Conservation (phyloP, 2,113 vertebrate genomes). For the Ictalurus punctatus region DNA sequence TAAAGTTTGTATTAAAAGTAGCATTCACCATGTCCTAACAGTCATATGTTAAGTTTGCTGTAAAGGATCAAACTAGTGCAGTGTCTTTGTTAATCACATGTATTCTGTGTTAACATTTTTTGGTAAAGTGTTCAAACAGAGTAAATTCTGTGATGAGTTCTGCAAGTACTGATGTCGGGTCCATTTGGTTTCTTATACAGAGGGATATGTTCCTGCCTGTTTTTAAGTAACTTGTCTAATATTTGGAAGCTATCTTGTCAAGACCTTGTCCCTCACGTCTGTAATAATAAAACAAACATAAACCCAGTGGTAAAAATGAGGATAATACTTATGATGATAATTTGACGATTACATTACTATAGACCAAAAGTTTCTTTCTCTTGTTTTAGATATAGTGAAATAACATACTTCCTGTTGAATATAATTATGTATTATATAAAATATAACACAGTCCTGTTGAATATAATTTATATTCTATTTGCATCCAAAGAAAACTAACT, state of each 20-base stretch:
- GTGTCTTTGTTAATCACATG: background rate
- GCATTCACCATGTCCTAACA: conserved; percentile 67
- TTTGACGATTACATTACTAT: conserved; percentile 60
- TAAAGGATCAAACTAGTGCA: conserved; percentile 4
- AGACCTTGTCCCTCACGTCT: conserved; percentile 25
- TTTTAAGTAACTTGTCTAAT: conserved; percentile 3
- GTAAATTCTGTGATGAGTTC: conserved; percentile 13
- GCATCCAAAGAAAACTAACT: background rate
- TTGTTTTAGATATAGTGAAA: background rate
- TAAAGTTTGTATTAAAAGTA: conserved; percentile 60
- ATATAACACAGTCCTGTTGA: background rate
- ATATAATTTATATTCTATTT: background rate
- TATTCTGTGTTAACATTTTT: conserved; percentile 26
- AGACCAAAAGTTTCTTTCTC: conserved; percentile 22
- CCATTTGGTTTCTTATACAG: conserved; percentile 15
- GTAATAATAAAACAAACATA: conserved; percentile 18
- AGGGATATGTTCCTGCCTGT: background rate
- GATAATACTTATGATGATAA: conserved; percentile 50
- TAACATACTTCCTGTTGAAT: background rate
- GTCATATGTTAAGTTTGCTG: conserved; percentile 55
- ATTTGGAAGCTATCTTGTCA: conserved; percentile 14
- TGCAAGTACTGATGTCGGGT: conserved; percentile 11
- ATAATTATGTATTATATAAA: background rate
- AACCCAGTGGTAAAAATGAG: conserved; percentile 39
- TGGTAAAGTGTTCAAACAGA: background rate